phyloP scores from a whole-genome alignment of 2,113 vertebrate genomes.

The Lates calcarifer region DNA sequence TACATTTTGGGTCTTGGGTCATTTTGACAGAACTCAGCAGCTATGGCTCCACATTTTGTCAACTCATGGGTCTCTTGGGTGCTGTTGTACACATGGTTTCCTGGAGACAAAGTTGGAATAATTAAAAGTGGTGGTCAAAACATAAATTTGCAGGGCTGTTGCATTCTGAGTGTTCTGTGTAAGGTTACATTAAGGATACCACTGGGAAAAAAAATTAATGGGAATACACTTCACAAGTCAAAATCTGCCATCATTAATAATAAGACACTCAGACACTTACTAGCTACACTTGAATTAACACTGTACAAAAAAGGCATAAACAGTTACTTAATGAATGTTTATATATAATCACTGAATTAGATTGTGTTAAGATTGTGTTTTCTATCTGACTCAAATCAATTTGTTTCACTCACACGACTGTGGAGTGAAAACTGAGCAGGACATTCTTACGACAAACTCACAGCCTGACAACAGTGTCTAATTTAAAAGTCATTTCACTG shows the following conservation, averaged over 20 bases:
- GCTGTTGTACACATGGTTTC: too few relatives aligned
- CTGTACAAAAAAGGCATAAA: not conserved
- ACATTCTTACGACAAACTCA: conserved; percentile 1
- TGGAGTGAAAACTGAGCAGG: conserved; percentile 2
- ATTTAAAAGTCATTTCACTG: conserved; percentile 30
- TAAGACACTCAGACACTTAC: not conserved
- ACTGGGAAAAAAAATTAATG: too few relatives aligned
- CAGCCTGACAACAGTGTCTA: not conserved
- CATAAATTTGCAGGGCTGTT: not conserved
- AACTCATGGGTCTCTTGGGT: too few relatives aligned
- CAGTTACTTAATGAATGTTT: not conserved
- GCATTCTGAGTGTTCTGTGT: not conserved
- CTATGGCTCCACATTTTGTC: not conserved
- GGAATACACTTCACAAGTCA: too few relatives aligned
- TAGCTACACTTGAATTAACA: conserved; percentile 6
- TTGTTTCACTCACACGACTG: conserved; percentile 18
- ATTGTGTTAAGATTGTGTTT: not conserved
- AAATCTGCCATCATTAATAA: not conserved
- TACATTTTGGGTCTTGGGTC: conserved; percentile 18
- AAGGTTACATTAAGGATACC: not conserved
- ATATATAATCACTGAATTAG: conserved; percentile 31
- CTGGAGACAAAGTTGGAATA: not conserved
- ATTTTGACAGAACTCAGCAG: conserved; percentile 8
- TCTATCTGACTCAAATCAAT: conserved; percentile 19
- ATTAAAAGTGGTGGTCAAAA: not conserved